These are phyloP conservation scores for Ciona savignyi DNA, from an alignment of 23 tunicate species.

Conservation along the genomic window DNA sequence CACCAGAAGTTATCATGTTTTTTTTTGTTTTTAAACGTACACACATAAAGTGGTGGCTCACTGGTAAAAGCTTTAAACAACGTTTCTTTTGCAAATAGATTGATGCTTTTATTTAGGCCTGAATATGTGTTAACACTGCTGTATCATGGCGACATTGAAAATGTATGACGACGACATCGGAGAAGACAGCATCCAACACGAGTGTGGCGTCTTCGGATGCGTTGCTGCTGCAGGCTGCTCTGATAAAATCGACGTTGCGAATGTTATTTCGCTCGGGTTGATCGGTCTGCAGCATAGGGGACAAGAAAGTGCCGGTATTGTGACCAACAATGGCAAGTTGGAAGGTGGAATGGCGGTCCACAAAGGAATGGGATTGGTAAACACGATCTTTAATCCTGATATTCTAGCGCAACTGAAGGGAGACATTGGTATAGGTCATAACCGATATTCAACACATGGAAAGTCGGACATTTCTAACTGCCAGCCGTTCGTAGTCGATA, in stretches of 20 bases:
- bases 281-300: too few relatives aligned
- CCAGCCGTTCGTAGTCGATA: constrained; percentile 82
- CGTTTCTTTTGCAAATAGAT: too few relatives aligned
- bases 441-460: constrained; percentile 70
- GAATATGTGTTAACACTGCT: too few relatives aligned
- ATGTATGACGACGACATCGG: too few relatives aligned
- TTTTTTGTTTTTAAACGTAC: too few relatives aligned
- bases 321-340: constrained; percentile 60
- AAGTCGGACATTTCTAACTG: constrained; percentile 57
- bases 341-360: constrained; percentile 73
- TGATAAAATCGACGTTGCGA: constrained; percentile 59
- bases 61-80: too few relatives aligned
- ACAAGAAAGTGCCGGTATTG: too few relatives aligned
- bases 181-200: constrained; percentile 46
- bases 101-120: too few relatives aligned
- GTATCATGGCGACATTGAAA: too few relatives aligned
- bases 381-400: constrained; percentile 30
- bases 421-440: constrained; percentile 68
- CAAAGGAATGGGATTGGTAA: constrained; percentile 79
- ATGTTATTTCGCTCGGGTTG: constrained; percentile 51
- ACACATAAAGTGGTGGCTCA: too few relatives aligned
- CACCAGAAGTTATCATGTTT: too few relatives aligned
- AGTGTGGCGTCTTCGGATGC: constrained; percentile 84
- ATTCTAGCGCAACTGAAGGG: constrained; percentile 43
- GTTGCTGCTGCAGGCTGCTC: constrained; percentile 28